These are phyloP conservation scores for Neostethus bicornis DNA, from an alignment of 2,797 vertebrate species.

Conservation along the genomic window DNA sequence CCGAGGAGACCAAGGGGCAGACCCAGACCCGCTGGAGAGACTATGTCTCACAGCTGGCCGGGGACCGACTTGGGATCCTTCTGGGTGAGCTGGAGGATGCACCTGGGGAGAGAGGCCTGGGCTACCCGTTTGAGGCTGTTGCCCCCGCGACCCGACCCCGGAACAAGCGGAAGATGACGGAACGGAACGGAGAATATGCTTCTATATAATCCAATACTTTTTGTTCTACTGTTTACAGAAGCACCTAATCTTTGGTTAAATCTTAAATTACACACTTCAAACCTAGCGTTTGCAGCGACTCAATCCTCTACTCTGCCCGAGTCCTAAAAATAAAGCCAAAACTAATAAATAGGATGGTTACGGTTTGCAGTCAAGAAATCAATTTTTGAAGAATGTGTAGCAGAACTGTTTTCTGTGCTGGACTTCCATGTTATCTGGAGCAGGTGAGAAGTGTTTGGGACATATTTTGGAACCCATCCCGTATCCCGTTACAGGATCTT, in stretches of 20 bases:
- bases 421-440: slow-evolving; percentile 7
- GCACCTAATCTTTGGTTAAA: neutral
- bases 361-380: slow-evolving; percentile 15
- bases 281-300: neutral
- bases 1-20: too few species aligned
- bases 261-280: neutral
- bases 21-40: too few species aligned
- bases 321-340: neutral
- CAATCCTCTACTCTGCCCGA: slow-evolving; percentile 3
- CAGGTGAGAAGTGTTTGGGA: slow-evolving; percentile 34
- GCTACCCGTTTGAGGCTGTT: too few species aligned
- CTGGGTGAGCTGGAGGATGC: too few species aligned
- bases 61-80: too few species aligned
- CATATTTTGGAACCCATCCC: slow-evolving; percentile 23
- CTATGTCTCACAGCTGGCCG: too few species aligned
- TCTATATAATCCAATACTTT: neutral
- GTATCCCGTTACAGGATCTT: slow-evolving; percentile 21
- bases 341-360: too few species aligned
- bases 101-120: too few species aligned
- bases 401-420: slow-evolving; percentile 5
- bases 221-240: neutral
- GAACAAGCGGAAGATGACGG: too few species aligned
- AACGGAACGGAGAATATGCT: neutral
- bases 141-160: too few species aligned
- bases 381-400: slow-evolving; percentile 4